A percentile compares a stretch with the other conserved stretches of the same genome.
Conservation (phyloP, 2,113 vertebrate genomes). For the Gambusia holbrooki region DNA sequence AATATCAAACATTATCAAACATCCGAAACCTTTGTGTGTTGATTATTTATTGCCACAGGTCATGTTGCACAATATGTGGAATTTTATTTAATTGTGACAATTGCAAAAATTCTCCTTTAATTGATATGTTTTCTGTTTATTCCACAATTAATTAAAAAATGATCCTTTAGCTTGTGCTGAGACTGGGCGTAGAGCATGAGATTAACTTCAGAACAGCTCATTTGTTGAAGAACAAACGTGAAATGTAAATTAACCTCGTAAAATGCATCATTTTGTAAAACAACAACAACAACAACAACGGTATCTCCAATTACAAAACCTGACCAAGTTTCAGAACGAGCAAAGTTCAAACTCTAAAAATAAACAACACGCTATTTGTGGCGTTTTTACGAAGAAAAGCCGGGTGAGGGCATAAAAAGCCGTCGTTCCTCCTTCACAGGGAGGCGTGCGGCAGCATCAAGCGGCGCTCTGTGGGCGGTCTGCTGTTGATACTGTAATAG, state of each 20-base stretch:
- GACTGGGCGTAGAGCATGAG: neutral
- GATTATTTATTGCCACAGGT: neutral
- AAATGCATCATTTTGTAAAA: neutral
- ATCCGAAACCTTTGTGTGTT: neutral
- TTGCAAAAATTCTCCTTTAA: neutral
- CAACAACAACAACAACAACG: neutral
- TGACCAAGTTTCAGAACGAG: neutral
- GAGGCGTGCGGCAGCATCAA: constrained; percentile 61
- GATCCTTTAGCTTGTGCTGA: neutral
- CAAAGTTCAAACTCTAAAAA: constrained; percentile 8
- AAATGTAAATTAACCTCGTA: neutral
- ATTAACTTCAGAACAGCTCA: neutral
- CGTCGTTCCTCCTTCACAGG: constrained; percentile 50
- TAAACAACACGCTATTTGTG: constrained; percentile 6
- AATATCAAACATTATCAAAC: neutral
- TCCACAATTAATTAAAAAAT: neutral
- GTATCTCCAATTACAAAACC: neutral
- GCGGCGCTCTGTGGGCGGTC: constrained; percentile 56
- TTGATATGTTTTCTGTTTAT: neutral
- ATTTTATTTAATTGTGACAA: neutral
- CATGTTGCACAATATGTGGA: too few relatives aligned
- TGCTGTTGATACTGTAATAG: constrained; percentile 67
- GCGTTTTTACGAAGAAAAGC: constrained; percentile 23
- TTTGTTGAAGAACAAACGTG: neutral
- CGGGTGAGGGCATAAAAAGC: constrained; percentile 34